Base-by-base conservation (phyloP, 2,113 vertebrate species). In the Hippopotamus amphibius region DNA sequence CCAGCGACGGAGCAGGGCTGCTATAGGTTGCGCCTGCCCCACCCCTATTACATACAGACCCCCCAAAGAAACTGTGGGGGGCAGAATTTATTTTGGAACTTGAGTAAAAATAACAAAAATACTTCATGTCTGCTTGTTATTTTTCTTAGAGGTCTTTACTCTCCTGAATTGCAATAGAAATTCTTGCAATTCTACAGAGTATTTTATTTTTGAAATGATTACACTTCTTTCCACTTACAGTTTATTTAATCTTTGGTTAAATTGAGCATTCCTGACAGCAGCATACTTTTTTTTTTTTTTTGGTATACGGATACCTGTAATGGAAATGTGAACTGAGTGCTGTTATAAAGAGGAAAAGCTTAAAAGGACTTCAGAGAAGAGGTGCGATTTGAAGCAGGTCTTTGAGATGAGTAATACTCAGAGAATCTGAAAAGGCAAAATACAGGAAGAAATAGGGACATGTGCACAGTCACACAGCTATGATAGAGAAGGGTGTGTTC, bases 171-270 rank as follows among this genome's bases (percentile, higher is more conserved):
- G 12, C 63, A 90, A 65, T 14, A 10, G 9, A 95, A 91, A 68
- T 81, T 55, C 61, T 68, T 89, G 4, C 5, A 82, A 4, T 91
- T 93, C 13, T 83, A 26, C 14, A 26, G 1, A 17, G 7, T 41
- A 30, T 68, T 95, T 88, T 66, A 57, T 43, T 71, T 96, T 76
- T 85, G 17, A 92, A 96, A 81, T 81, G 16, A 55, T 90, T 87
- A 68, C 17, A 37, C 87, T 96, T 86, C 12, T 82, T 88, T 37
- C 46, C 14, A 72, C 30, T 72, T 77, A 43, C 7, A 65, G 71
- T 82, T 96, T 93, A 28, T 46, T 93, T 57, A 93, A 17, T 90
- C 19, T 93, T 88, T 82, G 59, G 76, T 71, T 85, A 90, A 88
- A 66, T 48, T 68, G 26, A 74, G 8, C 26, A 79, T 68, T 22